Conservation (phyloP, 2,113 vertebrate genomes). For the Nannospalax galili region DNA sequence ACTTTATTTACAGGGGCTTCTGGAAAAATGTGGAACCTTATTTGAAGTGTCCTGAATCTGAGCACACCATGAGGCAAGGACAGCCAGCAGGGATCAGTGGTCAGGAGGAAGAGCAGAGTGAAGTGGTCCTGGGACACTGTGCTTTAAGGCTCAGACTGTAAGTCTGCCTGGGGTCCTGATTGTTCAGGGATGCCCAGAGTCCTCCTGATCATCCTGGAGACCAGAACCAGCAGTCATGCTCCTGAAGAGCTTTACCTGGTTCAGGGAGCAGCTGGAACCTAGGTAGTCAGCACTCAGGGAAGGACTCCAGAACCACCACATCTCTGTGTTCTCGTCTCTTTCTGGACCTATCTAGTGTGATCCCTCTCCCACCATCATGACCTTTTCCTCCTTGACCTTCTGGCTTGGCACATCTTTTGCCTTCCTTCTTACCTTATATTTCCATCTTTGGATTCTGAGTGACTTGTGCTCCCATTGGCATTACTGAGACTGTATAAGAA, state of each 20-base stretch:
- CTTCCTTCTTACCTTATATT: background rate
- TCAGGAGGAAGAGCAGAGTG: background rate
- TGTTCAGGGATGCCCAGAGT: background rate
- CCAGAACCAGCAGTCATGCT: background rate
- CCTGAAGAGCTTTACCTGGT: background rate
- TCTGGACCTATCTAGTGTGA: no score
- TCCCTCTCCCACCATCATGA: no score
- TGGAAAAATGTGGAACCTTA: background rate
- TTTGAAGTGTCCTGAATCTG: background rate
- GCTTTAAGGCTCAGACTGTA: no score
- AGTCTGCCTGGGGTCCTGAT: background rate
- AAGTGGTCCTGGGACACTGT: fast-evolving
- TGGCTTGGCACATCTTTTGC: fast-evolving
- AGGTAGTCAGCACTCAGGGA: background rate
- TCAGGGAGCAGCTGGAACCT: background rate
- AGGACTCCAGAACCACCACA: fast-evolving
- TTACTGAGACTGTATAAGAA: background rate
- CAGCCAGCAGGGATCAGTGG: fast-evolving
- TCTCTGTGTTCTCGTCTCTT: background rate
- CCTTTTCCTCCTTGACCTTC: background rate
- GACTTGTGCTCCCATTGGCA: background rate
- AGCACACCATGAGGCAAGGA: background rate
- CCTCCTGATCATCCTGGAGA: background rate
- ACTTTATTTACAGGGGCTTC: background rate
- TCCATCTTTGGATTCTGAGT: background rate